A percentile compares a stretch with the other conserved stretches of the same genome.
Conservation (phyloP, 1,140 invertebrate genomes). For the Semibalanus balanoides region DNA sequence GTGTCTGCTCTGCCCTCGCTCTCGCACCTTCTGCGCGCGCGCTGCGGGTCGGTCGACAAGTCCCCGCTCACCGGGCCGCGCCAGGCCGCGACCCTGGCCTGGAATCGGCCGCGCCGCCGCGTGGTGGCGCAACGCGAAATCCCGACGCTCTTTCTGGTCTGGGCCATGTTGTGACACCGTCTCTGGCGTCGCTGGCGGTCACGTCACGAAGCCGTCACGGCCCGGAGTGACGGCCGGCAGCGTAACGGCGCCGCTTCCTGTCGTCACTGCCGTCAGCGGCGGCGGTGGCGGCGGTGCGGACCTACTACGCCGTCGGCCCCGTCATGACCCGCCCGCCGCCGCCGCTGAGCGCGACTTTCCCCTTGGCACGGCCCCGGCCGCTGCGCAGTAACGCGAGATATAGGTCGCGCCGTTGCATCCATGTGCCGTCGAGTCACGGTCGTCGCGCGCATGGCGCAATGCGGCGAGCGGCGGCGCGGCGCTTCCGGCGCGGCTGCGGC, state of each 20-base stretch:
- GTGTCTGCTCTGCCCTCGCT: too few relatives aligned
- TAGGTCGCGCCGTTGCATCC: constrained; percentile 1
- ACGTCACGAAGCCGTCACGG: too few relatives aligned
- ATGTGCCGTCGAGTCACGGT: not conserved
- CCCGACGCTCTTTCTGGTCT: not conserved
- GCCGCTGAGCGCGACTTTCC: not conserved
- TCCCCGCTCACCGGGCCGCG: too few relatives aligned
- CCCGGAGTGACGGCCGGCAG: too few relatives aligned
- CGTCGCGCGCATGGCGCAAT: not conserved
- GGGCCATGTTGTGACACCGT: not conserved
- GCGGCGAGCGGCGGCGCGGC: too few relatives aligned
- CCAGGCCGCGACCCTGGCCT: not conserved
- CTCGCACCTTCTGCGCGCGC: too few relatives aligned
- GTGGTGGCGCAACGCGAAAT: not conserved
- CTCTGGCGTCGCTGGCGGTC: too few relatives aligned
- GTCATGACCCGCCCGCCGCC: not conserved
- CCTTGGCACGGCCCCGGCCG: not conserved
- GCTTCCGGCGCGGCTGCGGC: not conserved
- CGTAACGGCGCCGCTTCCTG: too few relatives aligned
- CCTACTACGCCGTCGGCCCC: not conserved
- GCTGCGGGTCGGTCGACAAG: too few relatives aligned
- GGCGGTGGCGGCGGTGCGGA: too few relatives aligned
- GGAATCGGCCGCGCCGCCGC: not conserved
- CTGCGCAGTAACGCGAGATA: not conserved
- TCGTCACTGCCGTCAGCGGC: too few relatives aligned